Conservation (phyloP, 1,140 invertebrate species). For the Euura lappo region DNA sequence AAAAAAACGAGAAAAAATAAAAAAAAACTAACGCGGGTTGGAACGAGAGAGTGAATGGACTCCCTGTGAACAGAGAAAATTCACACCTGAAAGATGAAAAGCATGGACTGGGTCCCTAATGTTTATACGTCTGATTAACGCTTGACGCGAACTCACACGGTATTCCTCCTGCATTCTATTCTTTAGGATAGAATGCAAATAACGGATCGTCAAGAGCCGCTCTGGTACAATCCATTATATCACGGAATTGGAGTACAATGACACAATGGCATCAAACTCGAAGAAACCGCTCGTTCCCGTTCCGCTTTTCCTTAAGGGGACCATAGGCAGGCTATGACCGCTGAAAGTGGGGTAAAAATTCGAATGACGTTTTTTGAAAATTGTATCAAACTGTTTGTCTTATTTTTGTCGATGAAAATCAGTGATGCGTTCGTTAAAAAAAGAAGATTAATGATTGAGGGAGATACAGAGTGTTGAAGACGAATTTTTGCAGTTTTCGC, state of each 20-base stretch:
- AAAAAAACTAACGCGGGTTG: not conserved
- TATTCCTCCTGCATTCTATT: not conserved
- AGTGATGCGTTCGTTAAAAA: no score
- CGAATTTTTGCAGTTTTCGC: no score
- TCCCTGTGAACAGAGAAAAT: not conserved
- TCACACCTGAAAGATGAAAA: not conserved
- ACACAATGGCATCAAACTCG: not conserved
- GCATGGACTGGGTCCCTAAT: not conserved
- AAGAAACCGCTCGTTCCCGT: not conserved
- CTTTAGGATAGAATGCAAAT: not conserved
- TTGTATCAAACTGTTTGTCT: no score
- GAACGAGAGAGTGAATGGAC: not conserved
- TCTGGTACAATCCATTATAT: not conserved
- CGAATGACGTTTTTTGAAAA: no score
- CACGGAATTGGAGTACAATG: not conserved
- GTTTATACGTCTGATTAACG: not conserved
- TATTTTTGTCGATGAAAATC: no score
- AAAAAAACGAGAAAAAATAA: not conserved
- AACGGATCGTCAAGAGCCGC: not conserved
- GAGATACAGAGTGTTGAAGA: no score
- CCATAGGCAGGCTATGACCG: no score
- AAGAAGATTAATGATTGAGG: no score
- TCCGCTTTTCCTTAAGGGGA: not conserved
- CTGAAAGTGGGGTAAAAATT: no score
- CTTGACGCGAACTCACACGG: not conserved